These are phyloP conservation scores for Bombus confusus DNA, from an alignment of 1,140 invertebrate species.

Conservation along the genomic window DNA sequence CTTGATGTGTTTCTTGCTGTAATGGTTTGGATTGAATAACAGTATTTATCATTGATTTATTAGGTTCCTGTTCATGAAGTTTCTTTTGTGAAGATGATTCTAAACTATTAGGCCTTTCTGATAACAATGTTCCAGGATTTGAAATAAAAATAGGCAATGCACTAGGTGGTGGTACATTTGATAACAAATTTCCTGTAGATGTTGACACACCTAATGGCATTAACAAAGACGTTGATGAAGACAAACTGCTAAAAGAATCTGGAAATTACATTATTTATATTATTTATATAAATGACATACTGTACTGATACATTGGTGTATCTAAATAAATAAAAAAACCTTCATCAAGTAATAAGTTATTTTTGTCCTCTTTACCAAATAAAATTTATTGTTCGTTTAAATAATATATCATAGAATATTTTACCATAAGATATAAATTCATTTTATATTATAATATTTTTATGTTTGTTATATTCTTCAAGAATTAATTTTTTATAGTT, in stretches of 20 bases:
- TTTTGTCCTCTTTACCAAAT: not conserved
- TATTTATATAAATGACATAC: not conserved
- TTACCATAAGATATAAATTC: not conserved
- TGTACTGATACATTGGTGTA: not conserved
- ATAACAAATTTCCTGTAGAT: slow-evolving; percentile 74
- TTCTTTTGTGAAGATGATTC: slow-evolving; percentile 25
- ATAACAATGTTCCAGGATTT: slow-evolving; percentile 42
- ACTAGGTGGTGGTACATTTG: slow-evolving; percentile 80
- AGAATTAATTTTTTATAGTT: not conserved
- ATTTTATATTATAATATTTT: not conserved
- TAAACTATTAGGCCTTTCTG: slow-evolving; percentile 27
- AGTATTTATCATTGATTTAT: slow-evolving; percentile 52
- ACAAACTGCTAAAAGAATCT: slow-evolving; percentile 75
- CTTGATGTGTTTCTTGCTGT: slow-evolving; percentile 23
- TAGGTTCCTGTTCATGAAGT: slow-evolving; percentile 24
- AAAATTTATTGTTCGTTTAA: not conserved
- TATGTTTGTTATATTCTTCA: not conserved
- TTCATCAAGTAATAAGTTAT: not conserved
- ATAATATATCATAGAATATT: not conserved
- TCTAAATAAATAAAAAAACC: not conserved
- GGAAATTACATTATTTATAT: slow-evolving; percentile 37
- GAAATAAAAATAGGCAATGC: slow-evolving; percentile 81
- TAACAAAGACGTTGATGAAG: slow-evolving; percentile 70
- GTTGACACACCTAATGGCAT: slow-evolving; percentile 68
- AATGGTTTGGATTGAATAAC: slow-evolving; percentile 41